Evolutionary conservation across 23 tunicate genomes (phyloP).

Genomic region (Oikopleura albicans): DNA sequence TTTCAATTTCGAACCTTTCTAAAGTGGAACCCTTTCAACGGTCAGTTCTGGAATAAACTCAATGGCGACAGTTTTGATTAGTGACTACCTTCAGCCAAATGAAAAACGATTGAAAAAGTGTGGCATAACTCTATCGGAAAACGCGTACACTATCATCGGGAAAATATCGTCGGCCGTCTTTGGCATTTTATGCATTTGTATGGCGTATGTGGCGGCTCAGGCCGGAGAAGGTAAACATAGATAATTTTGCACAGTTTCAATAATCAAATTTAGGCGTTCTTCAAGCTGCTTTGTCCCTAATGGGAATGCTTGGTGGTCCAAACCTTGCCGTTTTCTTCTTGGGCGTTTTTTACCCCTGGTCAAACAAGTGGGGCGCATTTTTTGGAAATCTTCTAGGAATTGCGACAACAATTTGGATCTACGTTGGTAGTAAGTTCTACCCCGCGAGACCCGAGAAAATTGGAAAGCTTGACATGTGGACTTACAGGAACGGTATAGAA

Average conservation of each 20-base stretch:
- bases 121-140: neutral
- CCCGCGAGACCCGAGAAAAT: no score
- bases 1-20: no score
- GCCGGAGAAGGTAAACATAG: neutral
- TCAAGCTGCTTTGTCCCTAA: neutral
- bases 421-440: no score
- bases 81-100: neutral
- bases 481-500: no score
- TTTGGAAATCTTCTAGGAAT: neutral
- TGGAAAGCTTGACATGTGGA: no score
- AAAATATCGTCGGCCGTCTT: neutral
- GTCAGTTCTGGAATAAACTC: constrained; percentile 12
- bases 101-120: neutral
- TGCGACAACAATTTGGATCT: no score
- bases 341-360: neutral
- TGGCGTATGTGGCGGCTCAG: neutral
- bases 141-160: neutral
- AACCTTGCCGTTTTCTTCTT: neutral
- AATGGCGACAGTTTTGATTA: neutral
- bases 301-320: neutral
- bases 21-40: neutral
- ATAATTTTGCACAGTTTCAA: no score
- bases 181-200: neutral
- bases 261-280: no score
- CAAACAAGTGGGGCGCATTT: neutral